A percentile compares a stretch with the other conserved stretches of the same genome.
phyloP scores from a whole-genome alignment of 2,797 vertebrate species.

The Pempheris klunzingeri region DNA sequence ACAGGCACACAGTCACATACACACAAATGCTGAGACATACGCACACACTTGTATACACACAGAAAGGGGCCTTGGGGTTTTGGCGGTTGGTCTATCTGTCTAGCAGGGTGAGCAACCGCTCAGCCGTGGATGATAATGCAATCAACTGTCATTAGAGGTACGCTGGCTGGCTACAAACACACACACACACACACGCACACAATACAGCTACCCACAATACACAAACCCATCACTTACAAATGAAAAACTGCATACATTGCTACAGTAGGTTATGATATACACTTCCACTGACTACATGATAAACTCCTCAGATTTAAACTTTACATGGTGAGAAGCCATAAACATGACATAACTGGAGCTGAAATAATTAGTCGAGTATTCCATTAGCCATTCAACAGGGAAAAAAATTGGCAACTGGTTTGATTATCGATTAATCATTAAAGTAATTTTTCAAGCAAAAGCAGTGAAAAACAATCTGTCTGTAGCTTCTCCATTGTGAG shows the following conservation, averaged over 20 bases:
- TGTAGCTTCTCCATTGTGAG: neutral
- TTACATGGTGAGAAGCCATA: neutral
- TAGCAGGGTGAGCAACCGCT: slow-evolving; percentile 73
- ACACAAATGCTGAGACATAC: slow-evolving; percentile 23
- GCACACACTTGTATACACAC: slow-evolving; percentile 28
- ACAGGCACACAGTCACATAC: slow-evolving; percentile 20
- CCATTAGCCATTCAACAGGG: neutral
- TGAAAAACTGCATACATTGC: slow-evolving; percentile 15
- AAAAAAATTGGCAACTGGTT: neutral
- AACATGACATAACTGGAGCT: neutral
- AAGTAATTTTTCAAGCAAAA: neutral
- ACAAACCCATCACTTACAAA: slow-evolving; percentile 63
- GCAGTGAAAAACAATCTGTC: too few species aligned
- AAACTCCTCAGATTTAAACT: neutral
- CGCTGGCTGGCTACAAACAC: slow-evolving; percentile 46
- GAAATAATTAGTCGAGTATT: neutral
- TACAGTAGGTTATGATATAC: neutral
- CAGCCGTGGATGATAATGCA: slow-evolving; percentile 77
- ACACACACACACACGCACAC: slow-evolving; percentile 17
- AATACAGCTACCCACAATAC: slow-evolving; percentile 38
- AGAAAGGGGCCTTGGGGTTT: slow-evolving; percentile 58
- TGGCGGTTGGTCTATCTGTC: slow-evolving; percentile 72
- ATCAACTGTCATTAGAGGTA: slow-evolving; percentile 78
- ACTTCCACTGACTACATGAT: neutral
- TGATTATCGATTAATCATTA: neutral